A percentile compares a stretch with the other conserved stretches of the same genome.
phyloP scores from a whole-genome alignment of 2,888 invertebrate species.

The Melikaiella ostensackeni region DNA sequence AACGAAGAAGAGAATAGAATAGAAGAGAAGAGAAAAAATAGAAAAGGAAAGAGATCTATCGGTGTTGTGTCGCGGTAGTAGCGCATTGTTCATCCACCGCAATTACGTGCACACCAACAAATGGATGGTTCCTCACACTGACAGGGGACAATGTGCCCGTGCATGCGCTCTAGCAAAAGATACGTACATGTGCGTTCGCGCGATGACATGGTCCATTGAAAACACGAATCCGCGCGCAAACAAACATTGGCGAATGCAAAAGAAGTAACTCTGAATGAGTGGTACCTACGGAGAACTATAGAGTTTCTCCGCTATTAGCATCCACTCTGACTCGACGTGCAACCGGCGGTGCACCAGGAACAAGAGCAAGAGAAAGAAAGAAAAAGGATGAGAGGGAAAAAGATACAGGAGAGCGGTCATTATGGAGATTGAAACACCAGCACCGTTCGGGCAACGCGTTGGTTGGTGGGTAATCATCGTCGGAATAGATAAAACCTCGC shows the following conservation, averaged over 20 bases:
- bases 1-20: slow-evolving; percentile 38
- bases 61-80: slow-evolving; percentile 47
- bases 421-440: slow-evolving; percentile 73
- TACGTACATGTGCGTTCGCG: slow-evolving; percentile 42
- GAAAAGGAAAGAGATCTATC: slow-evolving; percentile 32
- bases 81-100: slow-evolving; percentile 57
- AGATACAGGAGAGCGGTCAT: slow-evolving; percentile 65
- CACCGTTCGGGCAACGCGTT: slow-evolving; percentile 61
- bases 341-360: slow-evolving; percentile 44
- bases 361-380: slow-evolving; percentile 20
- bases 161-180: slow-evolving; percentile 9
- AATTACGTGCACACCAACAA: slow-evolving; percentile 37
- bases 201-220: slow-evolving; percentile 66
- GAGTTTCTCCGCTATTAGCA: slow-evolving; percentile 71
- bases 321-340: slow-evolving; percentile 62
- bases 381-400: slow-evolving; percentile 42
- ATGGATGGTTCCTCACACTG: not conserved
- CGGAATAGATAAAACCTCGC: slow-evolving; percentile 46
- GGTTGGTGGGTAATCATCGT: slow-evolving; percentile 54
- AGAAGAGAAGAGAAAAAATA: slow-evolving; percentile 32
- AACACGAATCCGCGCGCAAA: slow-evolving; percentile 58
- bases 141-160: slow-evolving; percentile 23
- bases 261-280: slow-evolving; percentile 65
- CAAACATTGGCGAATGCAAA: slow-evolving; percentile 65
- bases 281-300: slow-evolving; percentile 62